Evolutionary conservation across 2,888 invertebrate genomes (phyloP), one percentile per base, ranked within the genome.

Genomic region (Pyrochroa serraticornis): DNA sequence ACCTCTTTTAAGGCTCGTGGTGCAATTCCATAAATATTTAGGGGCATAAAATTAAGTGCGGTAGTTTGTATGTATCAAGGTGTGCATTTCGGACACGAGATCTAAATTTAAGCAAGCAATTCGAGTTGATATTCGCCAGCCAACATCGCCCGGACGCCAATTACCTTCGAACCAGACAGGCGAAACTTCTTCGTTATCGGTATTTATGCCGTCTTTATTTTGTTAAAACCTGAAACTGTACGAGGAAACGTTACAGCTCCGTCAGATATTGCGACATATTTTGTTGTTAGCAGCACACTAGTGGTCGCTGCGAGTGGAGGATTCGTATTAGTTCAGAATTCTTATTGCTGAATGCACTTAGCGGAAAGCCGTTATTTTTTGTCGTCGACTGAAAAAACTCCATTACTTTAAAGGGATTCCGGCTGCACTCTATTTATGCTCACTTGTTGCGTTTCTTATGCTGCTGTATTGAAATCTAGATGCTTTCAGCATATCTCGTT

Each of bases 141-240:
- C 55, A 55, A 41, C 57, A 42, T 51, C 35, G 51, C 37, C 45
- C 43, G 44, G 41, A 41, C 43, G 41, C 57, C 57, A 52, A 58
- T 58, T 58, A 58, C 57, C 51, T 45, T 43, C 57, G 33, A 58
- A 47, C 51, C 57, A 51, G 38, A 47, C 46, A 46, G 48, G 51
- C 57, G 42, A 58, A 57, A 58, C 57, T 58, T 58, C 51, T 51
- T 58, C 57, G 57, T 52, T 58, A 52, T 58, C 57, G 51, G 57
- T 58, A 58, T 57, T 57, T 57, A 57, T 57, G 57, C 46, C 46
- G 57, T 47, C 47, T 58, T 58, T 51, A 51, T 58, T 58, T 47
- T 31, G 52, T 47, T 52, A 58, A 56, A 52, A 52, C 51, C 41
- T 47, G 51, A 50, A 50, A 50, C 50, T 56, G 50, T 35, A 56